Evolutionary conservation across 2,888 invertebrate genomes (phyloP), one percentile per base, ranked within the genome.

Genomic region (Hylaea fasciaria): DNA sequence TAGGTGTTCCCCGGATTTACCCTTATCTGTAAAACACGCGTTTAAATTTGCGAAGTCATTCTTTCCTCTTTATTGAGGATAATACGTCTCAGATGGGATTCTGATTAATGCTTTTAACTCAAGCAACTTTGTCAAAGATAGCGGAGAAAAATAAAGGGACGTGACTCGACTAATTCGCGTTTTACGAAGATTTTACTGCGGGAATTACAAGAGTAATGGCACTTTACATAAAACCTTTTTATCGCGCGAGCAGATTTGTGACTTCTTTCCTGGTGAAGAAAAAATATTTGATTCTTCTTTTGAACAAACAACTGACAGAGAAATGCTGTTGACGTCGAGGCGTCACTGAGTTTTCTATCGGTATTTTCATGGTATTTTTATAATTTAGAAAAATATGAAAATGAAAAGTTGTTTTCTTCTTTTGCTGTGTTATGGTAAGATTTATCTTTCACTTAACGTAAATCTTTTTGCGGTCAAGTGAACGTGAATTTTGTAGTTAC

Each of bases 31-130:
- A 81, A 80, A 87, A 92, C 91, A 91, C 89, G 90, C 85, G 86
- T 86, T 89, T 89, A 83, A 88, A 91, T 88, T 89, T 83, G 88
- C 89, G 82, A 88, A 91, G 81, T 92, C 91, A 91, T 92, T 91
- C 87, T 88, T 91, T 86, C 73, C 83, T 83, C 89, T 87, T 91
- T 91, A 91, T 90, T 89, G 89, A 80, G 91, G 89, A 91, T 91
- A 91, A 91, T 92, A 90, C 86, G 82, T 92, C 90, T 89, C 80
- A 82, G 86, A 82, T 87, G 84, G 85, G 83, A 85, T 87, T 89
- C 92, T 91, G 91, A 92, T 91, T 90, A 92, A 92, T 91, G 91
- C 82, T 80, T 81, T 78, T 62, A 81, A 85, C 85, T 87, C 77
- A 76, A 85, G 80, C 82, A 89, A 91, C 90, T 91, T 91, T 89